Evolutionary conservation across 2,113 vertebrate species (phyloP).

Genomic region (Lepisosteus osseus): DNA sequence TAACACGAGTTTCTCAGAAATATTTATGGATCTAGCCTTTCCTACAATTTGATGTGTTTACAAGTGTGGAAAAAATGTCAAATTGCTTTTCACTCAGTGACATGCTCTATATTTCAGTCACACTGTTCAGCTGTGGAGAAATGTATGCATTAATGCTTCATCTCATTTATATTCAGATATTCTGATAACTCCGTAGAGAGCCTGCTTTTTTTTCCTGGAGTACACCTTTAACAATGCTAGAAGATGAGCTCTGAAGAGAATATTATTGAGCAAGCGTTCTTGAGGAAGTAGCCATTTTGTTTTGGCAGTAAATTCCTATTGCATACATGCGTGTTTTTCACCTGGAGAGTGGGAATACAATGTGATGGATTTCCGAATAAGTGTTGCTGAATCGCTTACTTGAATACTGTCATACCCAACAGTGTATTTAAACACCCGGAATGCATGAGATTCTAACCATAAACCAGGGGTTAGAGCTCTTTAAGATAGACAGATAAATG

Average conservation of each 20-base stretch:
- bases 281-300: neutral
- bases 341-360: neutral
- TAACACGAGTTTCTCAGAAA: too few relatives aligned
- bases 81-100: conserved; percentile 2
- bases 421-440: too few relatives aligned
- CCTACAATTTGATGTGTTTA: conserved; percentile 9
- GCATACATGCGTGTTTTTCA: neutral
- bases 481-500: neutral
- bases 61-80: conserved; percentile 4
- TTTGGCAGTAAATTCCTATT: neutral
- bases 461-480: too few relatives aligned
- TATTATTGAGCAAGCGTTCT: neutral
- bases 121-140: neutral
- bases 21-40: neutral
- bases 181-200: neutral
- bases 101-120: neutral
- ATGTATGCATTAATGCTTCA: conserved; percentile 4
- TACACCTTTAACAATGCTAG: neutral
- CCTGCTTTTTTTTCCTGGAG: neutral
- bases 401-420: too few relatives aligned
- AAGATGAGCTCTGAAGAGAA: neutral
- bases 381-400: too few relatives aligned
- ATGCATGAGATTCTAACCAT: too few relatives aligned
- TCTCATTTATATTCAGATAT: conserved; percentile 7
- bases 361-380: too few relatives aligned